Evolutionary conservation across 2,113 vertebrate genomes (phyloP).

Genomic region (Heterotis niloticus): DNA sequence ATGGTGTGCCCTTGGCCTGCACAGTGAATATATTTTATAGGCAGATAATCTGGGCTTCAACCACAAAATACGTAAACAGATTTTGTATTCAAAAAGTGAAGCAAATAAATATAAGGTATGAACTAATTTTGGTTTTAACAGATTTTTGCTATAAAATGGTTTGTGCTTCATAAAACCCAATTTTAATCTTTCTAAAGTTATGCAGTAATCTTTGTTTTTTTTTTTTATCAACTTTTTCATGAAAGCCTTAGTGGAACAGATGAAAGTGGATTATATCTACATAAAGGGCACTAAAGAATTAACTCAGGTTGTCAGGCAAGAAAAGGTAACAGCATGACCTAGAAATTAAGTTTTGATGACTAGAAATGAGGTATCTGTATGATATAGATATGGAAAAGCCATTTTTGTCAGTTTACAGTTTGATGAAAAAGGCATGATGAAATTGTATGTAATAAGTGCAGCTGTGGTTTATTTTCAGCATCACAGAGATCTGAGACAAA

Average conservation of each 20-base stretch:
- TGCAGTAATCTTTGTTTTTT: neutral
- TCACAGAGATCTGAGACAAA: conserved; percentile 65
- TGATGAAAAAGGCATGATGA: too few relatives aligned
- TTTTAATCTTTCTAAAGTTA: neutral
- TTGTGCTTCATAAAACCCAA: neutral
- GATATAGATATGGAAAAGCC: neutral
- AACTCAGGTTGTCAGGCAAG: conserved; percentile 73
- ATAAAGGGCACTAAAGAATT: conserved; percentile 81
- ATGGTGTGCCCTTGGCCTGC: neutral
- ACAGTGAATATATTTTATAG: conserved; percentile 57
- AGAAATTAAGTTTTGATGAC: neutral
- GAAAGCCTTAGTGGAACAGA: conserved; percentile 89
- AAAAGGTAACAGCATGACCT: conserved; percentile 55
- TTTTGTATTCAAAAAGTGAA: conserved; percentile 86
- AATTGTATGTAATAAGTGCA: neutral
- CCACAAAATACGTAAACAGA: conserved; percentile 91
- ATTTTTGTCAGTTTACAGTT: too few relatives aligned
- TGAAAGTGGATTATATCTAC: conserved; percentile 85
- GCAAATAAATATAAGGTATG: conserved; percentile 88
- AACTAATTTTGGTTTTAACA: neutral
- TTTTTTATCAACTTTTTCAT: conserved; percentile 76
- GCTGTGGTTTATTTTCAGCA: conserved; percentile 50
- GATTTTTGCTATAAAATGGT: neutral
- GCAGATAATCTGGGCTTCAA: conserved; percentile 87
- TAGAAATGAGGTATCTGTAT: neutral